Conservation (phyloP, 1,140 invertebrate genomes). For the Calephelis nemesis region DNA sequence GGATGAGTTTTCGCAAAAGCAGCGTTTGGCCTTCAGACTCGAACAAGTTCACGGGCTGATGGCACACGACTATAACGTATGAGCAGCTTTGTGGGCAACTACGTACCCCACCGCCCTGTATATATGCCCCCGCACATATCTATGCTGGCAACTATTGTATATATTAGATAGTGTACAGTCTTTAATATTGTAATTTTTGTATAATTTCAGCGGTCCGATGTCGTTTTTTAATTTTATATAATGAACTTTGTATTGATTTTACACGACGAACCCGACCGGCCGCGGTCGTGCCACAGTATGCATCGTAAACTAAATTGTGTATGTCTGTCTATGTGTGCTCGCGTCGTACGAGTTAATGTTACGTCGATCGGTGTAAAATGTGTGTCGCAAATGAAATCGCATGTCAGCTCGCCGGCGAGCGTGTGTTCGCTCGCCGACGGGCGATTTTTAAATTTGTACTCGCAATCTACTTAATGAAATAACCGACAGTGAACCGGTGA, state of each 20-base stretch:
- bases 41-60: slow-evolving; percentile 98
- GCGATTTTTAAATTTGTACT: slow-evolving; percentile 78
- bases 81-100: slow-evolving; percentile 66
- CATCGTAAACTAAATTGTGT: slow-evolving; percentile 77
- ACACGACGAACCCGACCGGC: slow-evolving; percentile 78
- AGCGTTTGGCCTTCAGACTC: slow-evolving; percentile 95
- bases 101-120: slow-evolving; percentile 68
- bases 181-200: slow-evolving; percentile 80
- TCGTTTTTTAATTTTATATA: slow-evolving; percentile 80
- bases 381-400: slow-evolving; percentile 75
- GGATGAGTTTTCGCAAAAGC: slow-evolving; percentile 98
- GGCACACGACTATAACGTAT: slow-evolving; percentile 91
- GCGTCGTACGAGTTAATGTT: slow-evolving; percentile 78
- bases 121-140: slow-evolving; percentile 76
- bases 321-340: slow-evolving; percentile 79
- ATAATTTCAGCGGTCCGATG: slow-evolving; percentile 80
- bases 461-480: slow-evolving; percentile 78
- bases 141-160: slow-evolving; percentile 76
- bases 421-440: slow-evolving; percentile 55
- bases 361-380: slow-evolving; percentile 78
- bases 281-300: slow-evolving; percentile 73
- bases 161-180: slow-evolving; percentile 81
- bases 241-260: slow-evolving; percentile 80
- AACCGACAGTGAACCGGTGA: slow-evolving; percentile 77
- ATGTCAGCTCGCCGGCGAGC: slow-evolving; percentile 71